Evolutionary conservation across 2,113 vertebrate species (phyloP), one percentile per base, ranked within the genome.

Genomic region (Spheniscus mendiculus): DNA sequence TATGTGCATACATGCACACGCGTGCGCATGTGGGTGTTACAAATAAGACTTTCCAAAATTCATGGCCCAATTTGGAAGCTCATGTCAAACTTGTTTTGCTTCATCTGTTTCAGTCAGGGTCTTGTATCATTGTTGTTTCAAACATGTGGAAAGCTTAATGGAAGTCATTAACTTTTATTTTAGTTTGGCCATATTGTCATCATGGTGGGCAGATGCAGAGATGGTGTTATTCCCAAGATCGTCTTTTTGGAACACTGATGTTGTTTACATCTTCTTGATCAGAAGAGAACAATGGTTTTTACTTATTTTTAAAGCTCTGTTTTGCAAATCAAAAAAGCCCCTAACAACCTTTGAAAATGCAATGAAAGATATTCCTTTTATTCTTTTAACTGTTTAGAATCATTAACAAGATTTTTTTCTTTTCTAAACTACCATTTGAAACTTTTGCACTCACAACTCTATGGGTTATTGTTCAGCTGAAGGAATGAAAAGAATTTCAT

Each of bases 81-180:
- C 84, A 87, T 94, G 93, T 96, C 97, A 96, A 97, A 97, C 90
- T 97, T 97, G 95, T 90, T 96, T 96, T 95, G 93, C 94, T 97
- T 96, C 96, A 97, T 96, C 83, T 94, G 85, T 44, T 97, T 94
- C 93, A 89, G 85, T 94, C 83, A 96, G 95, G 56, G 94, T 86
- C 96, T 97, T 95, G 47, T 94, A 98, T 97, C 97, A 97, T 95
- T 94, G 91, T 93, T 96, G 93, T 97, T 97, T 94, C 92, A 86
- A 97, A 92, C 97, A 97, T 98, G 97, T 97, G 97, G 97, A 96
- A 97, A 97, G 94, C 95, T 97, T 96, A 97, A 96, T 97, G 97
- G 97, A 97, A 97, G 93, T 97, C 96, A 97, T 98, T 98, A 98
- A 95, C 95, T 97, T 97, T 97, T 98, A 97, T 97, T 97, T 97